Evolutionary conservation across 1,140 invertebrate genomes (phyloP).

Genomic region (Aphaenogaster floridana): DNA sequence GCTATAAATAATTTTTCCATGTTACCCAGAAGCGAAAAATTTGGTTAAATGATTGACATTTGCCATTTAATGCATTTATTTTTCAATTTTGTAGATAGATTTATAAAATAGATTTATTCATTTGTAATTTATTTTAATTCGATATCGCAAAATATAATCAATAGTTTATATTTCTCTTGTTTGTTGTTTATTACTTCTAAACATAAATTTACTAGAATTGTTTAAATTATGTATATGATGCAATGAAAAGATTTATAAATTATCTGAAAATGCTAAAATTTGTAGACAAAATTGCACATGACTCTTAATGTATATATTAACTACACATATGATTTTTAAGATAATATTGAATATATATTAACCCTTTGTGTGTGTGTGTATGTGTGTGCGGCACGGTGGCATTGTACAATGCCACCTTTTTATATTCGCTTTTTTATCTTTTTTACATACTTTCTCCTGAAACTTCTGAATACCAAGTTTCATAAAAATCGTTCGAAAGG

Average conservation of each 20-base stretch:
- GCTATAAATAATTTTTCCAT: slow-evolving; percentile 20
- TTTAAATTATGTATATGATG: background rate
- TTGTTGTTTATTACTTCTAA: background rate
- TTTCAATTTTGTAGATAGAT: background rate
- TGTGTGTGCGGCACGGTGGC: too few relatives aligned
- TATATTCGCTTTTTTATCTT: too few relatives aligned
- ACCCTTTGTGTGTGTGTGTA: too few relatives aligned
- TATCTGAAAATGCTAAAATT: background rate
- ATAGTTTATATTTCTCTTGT: background rate
- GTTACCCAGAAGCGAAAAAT: background rate
- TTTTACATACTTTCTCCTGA: too few relatives aligned
- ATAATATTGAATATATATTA: too few relatives aligned
- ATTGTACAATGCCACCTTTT: too few relatives aligned
- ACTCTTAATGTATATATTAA: background rate
- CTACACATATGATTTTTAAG: too few relatives aligned
- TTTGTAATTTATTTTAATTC: background rate
- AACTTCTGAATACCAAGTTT: too few relatives aligned
- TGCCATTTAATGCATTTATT: background rate
- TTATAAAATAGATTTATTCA: background rate
- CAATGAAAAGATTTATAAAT: background rate
- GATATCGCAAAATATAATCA: background rate
- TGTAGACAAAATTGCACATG: background rate
- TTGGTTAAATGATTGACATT: background rate
- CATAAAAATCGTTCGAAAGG: too few relatives aligned
- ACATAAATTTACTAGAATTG: background rate